Evolutionary conservation across 2,797 vertebrate genomes (phyloP).

Genomic region (Myoxocephalus aenaeus): DNA sequence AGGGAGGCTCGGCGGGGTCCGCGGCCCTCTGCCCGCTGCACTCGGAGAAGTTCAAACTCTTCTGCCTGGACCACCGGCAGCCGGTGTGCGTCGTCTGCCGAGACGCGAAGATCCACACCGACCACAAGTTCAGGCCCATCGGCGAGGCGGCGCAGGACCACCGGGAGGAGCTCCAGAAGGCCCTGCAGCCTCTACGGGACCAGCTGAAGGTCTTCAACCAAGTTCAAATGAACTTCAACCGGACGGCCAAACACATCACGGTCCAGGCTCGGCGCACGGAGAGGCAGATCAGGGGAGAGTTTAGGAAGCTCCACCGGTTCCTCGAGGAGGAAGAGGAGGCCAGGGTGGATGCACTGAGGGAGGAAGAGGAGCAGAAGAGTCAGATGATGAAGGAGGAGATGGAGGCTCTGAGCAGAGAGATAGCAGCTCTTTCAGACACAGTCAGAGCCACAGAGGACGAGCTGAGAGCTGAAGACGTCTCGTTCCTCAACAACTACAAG

Average conservation of each 20-base stretch:
- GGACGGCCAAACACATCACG: slow-evolving; percentile 26
- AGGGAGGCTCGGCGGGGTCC: rapidly evolving
- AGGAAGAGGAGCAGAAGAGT: slow-evolving; percentile 36
- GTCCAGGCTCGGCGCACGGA: slow-evolving; percentile 8
- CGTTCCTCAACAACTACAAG: slow-evolving; percentile 16
- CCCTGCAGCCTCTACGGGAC: slow-evolving; percentile 10
- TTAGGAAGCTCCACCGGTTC: slow-evolving; percentile 31
- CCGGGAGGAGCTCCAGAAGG: slow-evolving; percentile 4
- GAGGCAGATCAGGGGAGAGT: slow-evolving; percentile 8
- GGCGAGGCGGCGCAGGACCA: slow-evolving; percentile 10
- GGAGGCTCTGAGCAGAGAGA: background rate
- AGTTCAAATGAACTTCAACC: background rate
- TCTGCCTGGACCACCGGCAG: slow-evolving; percentile 37
- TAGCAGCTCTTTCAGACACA: slow-evolving; percentile 4
- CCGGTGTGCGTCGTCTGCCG: slow-evolving; percentile 23
- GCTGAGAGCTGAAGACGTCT: background rate
- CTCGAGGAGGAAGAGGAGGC: slow-evolving; percentile 33
- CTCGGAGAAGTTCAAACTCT: slow-evolving; percentile 37
- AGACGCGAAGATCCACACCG: slow-evolving; percentile 3
- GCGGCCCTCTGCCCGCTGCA: background rate
- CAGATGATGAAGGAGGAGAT: slow-evolving; percentile 17
- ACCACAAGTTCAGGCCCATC: slow-evolving; percentile 34
- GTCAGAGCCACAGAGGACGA: background rate
- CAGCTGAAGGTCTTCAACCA: slow-evolving; percentile 12
- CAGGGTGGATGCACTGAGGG: slow-evolving; percentile 21